A percentile compares a stretch with the other conserved stretches of the same genome.
Conservation (phyloP, 37 sponge, comb jelly and placozoan genomes). For the Ephydatia muelleri region DNA sequence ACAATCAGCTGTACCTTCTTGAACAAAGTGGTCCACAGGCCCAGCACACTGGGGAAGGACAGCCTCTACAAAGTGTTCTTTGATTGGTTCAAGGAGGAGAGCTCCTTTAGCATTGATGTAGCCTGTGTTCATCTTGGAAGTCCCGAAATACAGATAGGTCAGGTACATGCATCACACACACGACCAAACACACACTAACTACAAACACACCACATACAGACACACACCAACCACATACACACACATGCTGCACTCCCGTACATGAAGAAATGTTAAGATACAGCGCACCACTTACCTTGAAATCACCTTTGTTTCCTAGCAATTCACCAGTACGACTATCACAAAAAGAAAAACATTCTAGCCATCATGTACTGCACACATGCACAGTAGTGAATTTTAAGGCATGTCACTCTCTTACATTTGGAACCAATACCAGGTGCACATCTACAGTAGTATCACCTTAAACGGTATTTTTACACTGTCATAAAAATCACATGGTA, state of each 20-base stretch:
- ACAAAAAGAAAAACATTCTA: not conserved
- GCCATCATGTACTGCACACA: not conserved
- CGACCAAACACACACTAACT: not conserved
- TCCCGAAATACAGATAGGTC: too few relatives aligned
- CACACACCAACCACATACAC: not conserved
- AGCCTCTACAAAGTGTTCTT: conserved; percentile 20
- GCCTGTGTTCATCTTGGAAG: conserved; percentile 76
- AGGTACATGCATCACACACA: not conserved
- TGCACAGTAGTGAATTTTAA: not conserved
- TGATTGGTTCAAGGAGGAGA: conserved; percentile 70
- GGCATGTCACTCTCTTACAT: not conserved
- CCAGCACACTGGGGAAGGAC: not conserved
- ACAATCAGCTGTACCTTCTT: not conserved
- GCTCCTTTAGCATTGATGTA: conserved; percentile 66
- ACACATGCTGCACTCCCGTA: not conserved
- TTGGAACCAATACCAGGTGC: not conserved
- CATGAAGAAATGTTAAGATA: too few relatives aligned
- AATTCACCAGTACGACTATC: conserved; percentile 74
- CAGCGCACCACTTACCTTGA: conserved; percentile 46
- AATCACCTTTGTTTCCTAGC: conserved; percentile 75
- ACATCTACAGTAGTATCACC: not conserved
- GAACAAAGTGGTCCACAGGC: not conserved
- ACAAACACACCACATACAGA: not conserved
- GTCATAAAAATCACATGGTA: too few relatives aligned
- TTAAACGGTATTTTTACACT: too few relatives aligned